These are phyloP conservation scores for Leptinotarsa lineolata DNA, from an alignment of 1,140 invertebrate genomes.

Conservation along the genomic window DNA sequence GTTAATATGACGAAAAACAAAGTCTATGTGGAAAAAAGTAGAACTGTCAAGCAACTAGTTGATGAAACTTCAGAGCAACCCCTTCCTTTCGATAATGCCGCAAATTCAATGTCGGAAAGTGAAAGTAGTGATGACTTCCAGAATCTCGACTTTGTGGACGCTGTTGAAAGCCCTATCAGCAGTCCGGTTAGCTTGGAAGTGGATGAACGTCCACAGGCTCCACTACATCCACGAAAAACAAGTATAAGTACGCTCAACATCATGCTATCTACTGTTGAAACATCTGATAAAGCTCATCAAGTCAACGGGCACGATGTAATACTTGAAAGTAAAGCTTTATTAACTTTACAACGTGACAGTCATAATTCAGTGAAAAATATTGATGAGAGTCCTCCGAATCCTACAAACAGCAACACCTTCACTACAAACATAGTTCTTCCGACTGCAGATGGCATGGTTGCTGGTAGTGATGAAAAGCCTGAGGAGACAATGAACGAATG, in stretches of 20 bases:
- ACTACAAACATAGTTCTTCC: too few species aligned
- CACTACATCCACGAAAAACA: conserved; percentile 15
- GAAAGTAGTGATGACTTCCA: conserved; percentile 42
- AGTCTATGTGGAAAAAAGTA: conserved; percentile 53
- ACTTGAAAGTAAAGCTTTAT: too few species aligned
- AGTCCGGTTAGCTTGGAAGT: not conserved
- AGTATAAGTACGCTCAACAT: conserved; percentile 33
- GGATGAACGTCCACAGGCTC: not conserved
- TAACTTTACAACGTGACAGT: too few species aligned
- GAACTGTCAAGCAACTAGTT: conserved; percentile 53
- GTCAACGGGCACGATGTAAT: too few species aligned
- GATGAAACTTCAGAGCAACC: conserved; percentile 37
- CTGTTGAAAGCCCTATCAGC: conserved; percentile 52
- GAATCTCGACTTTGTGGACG: conserved; percentile 50
- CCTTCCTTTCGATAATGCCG: not conserved
- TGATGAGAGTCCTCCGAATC: too few species aligned
- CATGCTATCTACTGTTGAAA: not conserved
- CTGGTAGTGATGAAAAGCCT: too few species aligned
- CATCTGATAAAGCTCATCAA: not conserved
- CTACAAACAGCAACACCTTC: too few species aligned
- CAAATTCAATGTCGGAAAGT: conserved; percentile 32
- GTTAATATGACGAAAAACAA: conserved; percentile 35
- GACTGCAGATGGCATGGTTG: too few species aligned
- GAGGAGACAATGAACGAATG: too few species aligned
- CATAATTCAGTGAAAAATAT: too few species aligned